Base-by-base conservation (phyloP, 2,113 vertebrate genomes). In the Nanger granti region DNA sequence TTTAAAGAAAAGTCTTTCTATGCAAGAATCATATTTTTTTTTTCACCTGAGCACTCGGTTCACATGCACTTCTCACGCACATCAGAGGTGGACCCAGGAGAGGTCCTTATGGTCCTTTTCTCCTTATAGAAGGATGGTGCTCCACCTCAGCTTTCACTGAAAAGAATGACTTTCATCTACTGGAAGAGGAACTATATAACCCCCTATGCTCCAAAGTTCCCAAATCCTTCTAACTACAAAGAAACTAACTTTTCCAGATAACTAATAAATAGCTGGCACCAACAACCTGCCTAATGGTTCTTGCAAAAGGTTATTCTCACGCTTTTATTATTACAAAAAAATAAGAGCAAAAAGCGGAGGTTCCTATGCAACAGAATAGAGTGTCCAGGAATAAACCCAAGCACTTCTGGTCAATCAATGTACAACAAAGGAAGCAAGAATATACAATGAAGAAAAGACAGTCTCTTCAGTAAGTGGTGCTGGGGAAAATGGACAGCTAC, bases 61-160 rank as follows among this genome's bases (percentile, higher is more conserved):
- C 5, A 49, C 69, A 41, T 41, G 20, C 15, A 10, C 17, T 54
- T 83, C 64, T 29, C 37, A 44, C 34, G 26, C 26, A 87, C 28
- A 37, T 57, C 5, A 57, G 34, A 9, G 3, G 52, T 7, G 4
- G 0, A 9, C 17, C 4, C 64, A 8, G 28, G 1, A 29, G 8
- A 26, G 12, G 2, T 80, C 4, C 8, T 37, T 37, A 73, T 73
- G 10, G 20, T 12, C 24, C 17, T 8, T 60, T 84, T 54, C 29
- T 9, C 54, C 7, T 13, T 14, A 2, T 52, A 13, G 29, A 52
- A 3, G 8, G 10, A 57, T 13, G n/a, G 8, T 1, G 14, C 0
- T 5, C 7, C 54, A 47, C 24, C 4, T 80, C 84, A 85, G 37
- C 18, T 41, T 76, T 26, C 20, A 22, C 9, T 26, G 7, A 6